Percentiles rank a stretch among this genome's conserved stretches.
Conservation (phyloP, 2,888 invertebrate species). For the Xestobium rufovillosum region DNA sequence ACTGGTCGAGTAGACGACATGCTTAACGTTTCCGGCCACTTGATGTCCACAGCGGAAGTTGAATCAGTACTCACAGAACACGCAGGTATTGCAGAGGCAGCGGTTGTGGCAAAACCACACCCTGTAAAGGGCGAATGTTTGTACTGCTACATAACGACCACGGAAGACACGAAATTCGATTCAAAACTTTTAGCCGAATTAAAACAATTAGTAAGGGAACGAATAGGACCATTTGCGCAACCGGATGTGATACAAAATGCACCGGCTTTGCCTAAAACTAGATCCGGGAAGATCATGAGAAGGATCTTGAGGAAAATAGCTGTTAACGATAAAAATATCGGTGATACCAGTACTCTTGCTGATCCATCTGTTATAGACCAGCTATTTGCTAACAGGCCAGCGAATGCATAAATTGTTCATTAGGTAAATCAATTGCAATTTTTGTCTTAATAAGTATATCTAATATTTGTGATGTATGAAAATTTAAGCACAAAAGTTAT, state of each 20-base stretch:
- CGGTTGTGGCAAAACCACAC: conserved; percentile 93
- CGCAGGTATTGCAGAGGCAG: conserved; percentile 80
- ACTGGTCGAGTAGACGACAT: conserved; percentile 97
- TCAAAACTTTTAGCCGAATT: conserved; percentile 62
- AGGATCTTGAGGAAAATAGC: conserved; percentile 91
- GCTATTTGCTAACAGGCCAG: conserved; percentile 65
- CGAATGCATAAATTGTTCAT: conserved; percentile 26
- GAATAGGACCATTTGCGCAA: conserved; percentile 93
- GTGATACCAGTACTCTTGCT: conserved; percentile 90
- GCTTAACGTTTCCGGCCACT: conserved; percentile 96
- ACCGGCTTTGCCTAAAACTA: conserved; percentile 89
- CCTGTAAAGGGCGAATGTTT: conserved; percentile 93
- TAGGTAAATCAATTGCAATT: too few species aligned
- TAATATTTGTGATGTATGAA: too few species aligned
- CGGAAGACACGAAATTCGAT: conserved; percentile 64
- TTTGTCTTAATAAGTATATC: too few species aligned
- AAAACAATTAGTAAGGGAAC: conserved; percentile 72
- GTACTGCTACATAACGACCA: conserved; percentile 94
- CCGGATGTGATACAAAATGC: conserved; percentile 94
- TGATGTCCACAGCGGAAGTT: conserved; percentile 95
- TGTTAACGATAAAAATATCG: conserved; percentile 77
- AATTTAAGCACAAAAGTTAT: too few species aligned
- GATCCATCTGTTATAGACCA: conserved; percentile 83
- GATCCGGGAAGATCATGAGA: conserved; percentile 98
- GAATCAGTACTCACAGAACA: conserved; percentile 77